Evolutionary conservation across 1,140 invertebrate genomes (phyloP), one percentile per base, ranked within the genome.

Genomic region (Saxidomus purpurata): DNA sequence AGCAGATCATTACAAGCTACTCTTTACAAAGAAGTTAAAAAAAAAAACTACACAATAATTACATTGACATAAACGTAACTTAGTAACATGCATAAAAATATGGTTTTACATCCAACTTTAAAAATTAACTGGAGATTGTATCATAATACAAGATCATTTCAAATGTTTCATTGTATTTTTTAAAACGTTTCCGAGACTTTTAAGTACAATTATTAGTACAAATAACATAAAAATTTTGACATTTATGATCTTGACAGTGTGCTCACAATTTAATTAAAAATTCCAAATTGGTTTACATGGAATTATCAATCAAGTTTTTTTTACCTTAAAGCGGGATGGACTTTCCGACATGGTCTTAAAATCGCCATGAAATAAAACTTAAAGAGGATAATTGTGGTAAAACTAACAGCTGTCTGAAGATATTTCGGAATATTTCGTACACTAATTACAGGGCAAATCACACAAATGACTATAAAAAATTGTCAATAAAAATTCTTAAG

Each of bases 141-240:
- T n/a, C n/a, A n/a, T 43, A 6, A 25, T 59, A 22, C 43, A 43
- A 55, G 22, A n/a, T 55, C 52, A 55, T 55, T 19, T 55, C 52
- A 55, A 22, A 55, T 67, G n/a, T 67, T 67, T 31, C 25, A 67
- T 67, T 36, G 31, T 67, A 6, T 31, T 25, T 38, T 67, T 67
- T 40, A 38, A 22, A 38, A 38, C 67, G n/a, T 28, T 38, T 71
- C 25, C 38, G 67, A 40, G n/a, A 71, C 34, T 38, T 71, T 71
- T 28, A n/a, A 36, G 67, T 38, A 6, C 67, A 38, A 38, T 38
- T 38, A 71, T 71, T 71, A 71, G 67, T 38, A 40, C 36, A 11
- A 38, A 38, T 36, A 28, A 19, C 22, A 71, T 71, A 71, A 71
- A n/a, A 71, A 71, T 28, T 71, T 38, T 71, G 67, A 71, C 67